Evolutionary conservation across 2,888 invertebrate species (phyloP), one percentile per base, ranked within the genome.

Genomic region (Subacronicta megacephala): DNA sequence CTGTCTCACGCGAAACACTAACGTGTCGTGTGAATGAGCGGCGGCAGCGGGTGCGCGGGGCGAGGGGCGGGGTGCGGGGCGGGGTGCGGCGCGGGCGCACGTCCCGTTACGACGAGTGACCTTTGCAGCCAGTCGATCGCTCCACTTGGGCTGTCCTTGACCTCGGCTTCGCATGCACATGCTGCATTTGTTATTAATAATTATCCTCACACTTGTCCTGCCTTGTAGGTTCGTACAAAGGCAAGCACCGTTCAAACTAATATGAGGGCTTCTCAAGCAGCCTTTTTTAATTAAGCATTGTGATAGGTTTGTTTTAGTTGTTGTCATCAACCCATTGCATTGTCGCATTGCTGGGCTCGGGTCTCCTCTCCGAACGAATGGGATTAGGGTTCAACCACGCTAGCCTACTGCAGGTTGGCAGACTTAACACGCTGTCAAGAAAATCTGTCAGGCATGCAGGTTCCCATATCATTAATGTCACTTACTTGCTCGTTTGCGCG

Each of bases 61-160:
- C n/a, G n/a, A n/a, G 40, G 17, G 42, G 50, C 36, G 37, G 40
- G 60, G 55, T 62, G 0, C 13, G 29, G 47, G 5, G 44, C 33
- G 23, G 56, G 45, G 49, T 13, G 53, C 37, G 45, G 62, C 67
- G 62, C 68, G 55, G 58, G 53, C 60, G 58, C 65, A 45, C 38
- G 70, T 81, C 70, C 81, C 78, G 80, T 78, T 81, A 81, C 63
- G 58, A 46, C 58, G 74, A 55, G 68, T 76, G 78, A 78, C 81
- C 80, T 79, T 81, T 78, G 53, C 60, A 50, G 35, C 58, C 66
- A 65, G 70, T 64, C 66, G 66, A 68, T 62, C 68, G 69, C 59
- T 54, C 38, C 59, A 56, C 58, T 64, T 71, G 65, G 51, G 51
- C 67, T 66, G 81, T 54, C 82, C 82, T 81, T 80, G 80, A 81